Conservation (phyloP, 2,113 vertebrate genomes). For the Phalacrocorax carbo region DNA sequence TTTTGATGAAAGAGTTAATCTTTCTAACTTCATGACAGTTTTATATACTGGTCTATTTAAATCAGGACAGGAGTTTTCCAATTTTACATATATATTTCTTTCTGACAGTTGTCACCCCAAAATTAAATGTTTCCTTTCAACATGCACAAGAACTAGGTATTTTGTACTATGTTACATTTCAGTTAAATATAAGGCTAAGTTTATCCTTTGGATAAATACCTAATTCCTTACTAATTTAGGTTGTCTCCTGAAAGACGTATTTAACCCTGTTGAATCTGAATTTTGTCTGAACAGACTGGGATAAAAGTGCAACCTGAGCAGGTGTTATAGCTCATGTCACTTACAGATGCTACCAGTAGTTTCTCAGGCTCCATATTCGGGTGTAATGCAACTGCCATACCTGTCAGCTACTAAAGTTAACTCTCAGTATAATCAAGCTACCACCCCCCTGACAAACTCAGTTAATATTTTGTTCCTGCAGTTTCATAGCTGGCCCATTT, state of each 20-base stretch:
- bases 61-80: not conserved
- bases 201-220: not conserved
- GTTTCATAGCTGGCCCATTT: not conserved
- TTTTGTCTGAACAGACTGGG: not conserved
- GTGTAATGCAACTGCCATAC: rapidly evolving
- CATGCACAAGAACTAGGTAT: not conserved
- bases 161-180: not conserved
- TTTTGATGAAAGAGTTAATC: not conserved
- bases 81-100: not conserved
- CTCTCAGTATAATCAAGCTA: not conserved
- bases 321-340: not conserved
- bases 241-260: not conserved
- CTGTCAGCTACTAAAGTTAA: not conserved
- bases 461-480: not conserved
- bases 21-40: not conserved
- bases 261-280: not conserved
- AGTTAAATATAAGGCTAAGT: not conserved
- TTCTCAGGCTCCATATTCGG: not conserved
- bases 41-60: not conserved
- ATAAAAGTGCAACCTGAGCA: not conserved
- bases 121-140: not conserved
- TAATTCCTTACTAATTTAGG: not conserved
- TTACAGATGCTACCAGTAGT: not conserved
- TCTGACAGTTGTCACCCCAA: not conserved
- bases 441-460: not conserved